Conservation (phyloP, 2,888 invertebrate species). For the Eupithecia insigniata region DNA sequence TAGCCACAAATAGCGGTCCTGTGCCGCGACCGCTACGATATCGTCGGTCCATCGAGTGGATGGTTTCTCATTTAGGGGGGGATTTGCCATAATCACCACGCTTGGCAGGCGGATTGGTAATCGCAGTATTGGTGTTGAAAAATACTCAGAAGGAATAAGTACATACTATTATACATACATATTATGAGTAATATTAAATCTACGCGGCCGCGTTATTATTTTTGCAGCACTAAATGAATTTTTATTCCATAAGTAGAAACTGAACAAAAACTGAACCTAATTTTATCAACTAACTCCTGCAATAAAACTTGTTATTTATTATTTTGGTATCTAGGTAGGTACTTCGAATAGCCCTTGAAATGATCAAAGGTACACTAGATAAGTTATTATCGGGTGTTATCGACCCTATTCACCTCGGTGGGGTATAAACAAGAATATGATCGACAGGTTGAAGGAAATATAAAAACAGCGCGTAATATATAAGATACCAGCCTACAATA, state of each 20-base stretch:
- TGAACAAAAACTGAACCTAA: not conserved
- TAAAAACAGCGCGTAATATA: conserved; percentile 21
- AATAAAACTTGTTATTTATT: not conserved
- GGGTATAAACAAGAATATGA: conserved; percentile 24
- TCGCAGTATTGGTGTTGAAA: too few species aligned
- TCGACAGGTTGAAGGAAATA: conserved; percentile 23
- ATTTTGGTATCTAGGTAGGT: not conserved
- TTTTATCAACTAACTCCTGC: not conserved
- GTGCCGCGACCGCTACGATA: too few species aligned
- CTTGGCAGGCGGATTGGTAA: too few species aligned
- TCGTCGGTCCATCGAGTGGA: too few species aligned
- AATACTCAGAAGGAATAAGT: too few species aligned
- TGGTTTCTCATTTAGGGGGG: too few species aligned
- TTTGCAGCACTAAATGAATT: not conserved
- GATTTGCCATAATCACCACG: too few species aligned
- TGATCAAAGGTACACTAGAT: conserved; percentile 27
- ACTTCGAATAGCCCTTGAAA: conserved; percentile 48
- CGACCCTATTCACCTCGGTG: conserved; percentile 8
- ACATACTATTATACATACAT: too few species aligned
- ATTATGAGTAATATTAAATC: not conserved
- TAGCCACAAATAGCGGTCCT: too few species aligned
- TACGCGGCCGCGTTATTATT: not conserved
- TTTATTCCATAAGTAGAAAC: not conserved
- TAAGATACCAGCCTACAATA: conserved; percentile 11
- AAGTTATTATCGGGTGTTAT: conserved; percentile 19